phyloP scores from a whole-genome alignment of 2,797 vertebrate species.

The Prionace glauca region DNA sequence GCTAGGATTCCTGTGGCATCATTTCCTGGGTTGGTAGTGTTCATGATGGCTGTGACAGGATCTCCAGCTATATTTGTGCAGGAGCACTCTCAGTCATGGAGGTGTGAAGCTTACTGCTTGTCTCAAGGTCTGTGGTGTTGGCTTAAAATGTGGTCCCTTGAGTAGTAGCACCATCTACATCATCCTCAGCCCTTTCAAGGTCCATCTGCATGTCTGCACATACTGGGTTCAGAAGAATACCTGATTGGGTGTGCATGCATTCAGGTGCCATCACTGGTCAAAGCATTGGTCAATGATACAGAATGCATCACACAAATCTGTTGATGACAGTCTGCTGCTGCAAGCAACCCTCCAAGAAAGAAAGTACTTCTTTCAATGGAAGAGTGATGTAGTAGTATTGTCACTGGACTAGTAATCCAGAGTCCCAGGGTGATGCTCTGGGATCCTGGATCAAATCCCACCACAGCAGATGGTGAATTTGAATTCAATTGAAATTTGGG shows the following conservation, averaged over 20 bases:
- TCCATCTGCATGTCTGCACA: no score
- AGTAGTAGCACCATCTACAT: background rate
- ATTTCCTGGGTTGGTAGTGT: background rate
- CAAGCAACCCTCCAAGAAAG: background rate
- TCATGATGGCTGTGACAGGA: background rate
- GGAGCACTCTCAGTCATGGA: background rate
- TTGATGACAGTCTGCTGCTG: background rate
- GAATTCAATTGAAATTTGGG: no score
- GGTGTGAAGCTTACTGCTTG: background rate
- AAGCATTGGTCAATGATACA: background rate
- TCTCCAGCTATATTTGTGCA: background rate
- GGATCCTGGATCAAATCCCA: no score
- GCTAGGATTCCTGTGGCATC: background rate
- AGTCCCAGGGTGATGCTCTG: no score
- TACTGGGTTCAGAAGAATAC: background rate
- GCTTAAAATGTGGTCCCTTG: background rate
- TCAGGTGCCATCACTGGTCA: background rate
- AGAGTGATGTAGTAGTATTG: no score
- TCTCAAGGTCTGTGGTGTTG: background rate
- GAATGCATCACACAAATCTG: background rate
- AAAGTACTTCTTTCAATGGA: no score
- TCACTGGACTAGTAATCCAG: no score
- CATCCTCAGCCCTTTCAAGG: background rate
- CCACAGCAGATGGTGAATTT: no score
- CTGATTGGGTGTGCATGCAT: background rate